A percentile compares a stretch with the other conserved stretches of the same genome.
phyloP scores from a whole-genome alignment of 2,113 vertebrate genomes.

The Procapra przewalskii region DNA sequence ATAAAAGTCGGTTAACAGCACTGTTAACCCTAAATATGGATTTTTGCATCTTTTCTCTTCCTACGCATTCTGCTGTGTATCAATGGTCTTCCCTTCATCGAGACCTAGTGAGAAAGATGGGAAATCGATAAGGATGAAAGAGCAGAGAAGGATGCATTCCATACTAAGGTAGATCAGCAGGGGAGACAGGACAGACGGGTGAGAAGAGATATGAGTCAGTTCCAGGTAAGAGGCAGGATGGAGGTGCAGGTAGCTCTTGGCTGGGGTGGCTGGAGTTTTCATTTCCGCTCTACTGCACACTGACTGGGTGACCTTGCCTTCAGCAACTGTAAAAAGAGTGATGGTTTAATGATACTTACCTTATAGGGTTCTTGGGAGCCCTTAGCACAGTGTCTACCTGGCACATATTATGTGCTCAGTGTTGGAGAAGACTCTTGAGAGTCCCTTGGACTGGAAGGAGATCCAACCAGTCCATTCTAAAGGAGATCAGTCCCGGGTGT shows the following conservation, averaged over 20 bases:
- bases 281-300: not conserved
- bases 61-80: not conserved
- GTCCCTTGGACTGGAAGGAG: no score
- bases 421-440: no score
- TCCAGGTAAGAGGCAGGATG: not conserved
- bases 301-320: not conserved
- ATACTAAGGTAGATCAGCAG: not conserved
- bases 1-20: not conserved
- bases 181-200: rapidly evolving
- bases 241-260: not conserved
- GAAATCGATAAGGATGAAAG: not conserved
- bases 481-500: rapidly evolving
- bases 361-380: not conserved
- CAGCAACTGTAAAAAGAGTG: not conserved
- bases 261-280: not conserved
- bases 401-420: not conserved
- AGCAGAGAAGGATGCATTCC: not conserved
- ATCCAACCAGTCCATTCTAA: no score
- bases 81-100: not conserved
- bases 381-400: not conserved
- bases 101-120: not conserved
- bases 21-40: not conserved
- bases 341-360: not conserved
- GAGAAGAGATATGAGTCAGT: not conserved
- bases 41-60: not conserved